Conservation (phyloP, 2,797 vertebrate genomes). For the Psittacula echo region DNA sequence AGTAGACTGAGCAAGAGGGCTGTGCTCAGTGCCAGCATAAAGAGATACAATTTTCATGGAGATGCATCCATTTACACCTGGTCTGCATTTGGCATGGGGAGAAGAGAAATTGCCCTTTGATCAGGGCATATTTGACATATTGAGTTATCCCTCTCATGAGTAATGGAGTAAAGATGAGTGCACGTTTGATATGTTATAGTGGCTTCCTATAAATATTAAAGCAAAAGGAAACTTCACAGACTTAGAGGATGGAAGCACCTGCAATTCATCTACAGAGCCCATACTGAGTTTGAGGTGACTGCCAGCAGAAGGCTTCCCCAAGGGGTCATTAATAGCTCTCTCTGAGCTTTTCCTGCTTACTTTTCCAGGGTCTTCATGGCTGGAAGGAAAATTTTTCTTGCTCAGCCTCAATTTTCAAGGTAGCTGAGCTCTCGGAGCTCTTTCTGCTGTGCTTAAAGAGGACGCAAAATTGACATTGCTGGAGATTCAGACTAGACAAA, state of each 20-base stretch:
- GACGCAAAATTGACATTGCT: background rate
- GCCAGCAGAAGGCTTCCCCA: background rate
- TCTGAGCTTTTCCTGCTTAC: background rate
- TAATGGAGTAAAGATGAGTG: slow-evolving; percentile 58
- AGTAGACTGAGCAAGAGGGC: slow-evolving; percentile 35
- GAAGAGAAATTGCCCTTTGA: slow-evolving; percentile 64
- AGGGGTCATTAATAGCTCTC: background rate
- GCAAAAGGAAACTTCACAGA: slow-evolving; percentile 47
- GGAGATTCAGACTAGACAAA: background rate
- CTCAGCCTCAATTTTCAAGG: background rate
- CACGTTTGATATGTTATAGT: slow-evolving; percentile 57
- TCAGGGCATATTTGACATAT: slow-evolving; percentile 43
- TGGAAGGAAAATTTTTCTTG: background rate
- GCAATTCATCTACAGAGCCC: slow-evolving; percentile 45
- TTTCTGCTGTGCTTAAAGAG: background rate
- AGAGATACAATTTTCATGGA: slow-evolving; percentile 32
- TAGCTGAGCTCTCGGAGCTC: background rate
- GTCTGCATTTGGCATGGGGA: slow-evolving; percentile 37
- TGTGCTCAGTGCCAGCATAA: slow-evolving; percentile 3
- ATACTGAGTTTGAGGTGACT: background rate
- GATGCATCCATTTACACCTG: slow-evolving; percentile 55
- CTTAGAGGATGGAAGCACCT: slow-evolving; percentile 2
- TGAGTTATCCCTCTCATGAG: slow-evolving; percentile 55
- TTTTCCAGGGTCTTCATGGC: background rate
- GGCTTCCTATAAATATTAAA: slow-evolving; percentile 67